phyloP scores from a whole-genome alignment of 2,797 vertebrate genomes.

The Acrocephalus scirpaceus region DNA sequence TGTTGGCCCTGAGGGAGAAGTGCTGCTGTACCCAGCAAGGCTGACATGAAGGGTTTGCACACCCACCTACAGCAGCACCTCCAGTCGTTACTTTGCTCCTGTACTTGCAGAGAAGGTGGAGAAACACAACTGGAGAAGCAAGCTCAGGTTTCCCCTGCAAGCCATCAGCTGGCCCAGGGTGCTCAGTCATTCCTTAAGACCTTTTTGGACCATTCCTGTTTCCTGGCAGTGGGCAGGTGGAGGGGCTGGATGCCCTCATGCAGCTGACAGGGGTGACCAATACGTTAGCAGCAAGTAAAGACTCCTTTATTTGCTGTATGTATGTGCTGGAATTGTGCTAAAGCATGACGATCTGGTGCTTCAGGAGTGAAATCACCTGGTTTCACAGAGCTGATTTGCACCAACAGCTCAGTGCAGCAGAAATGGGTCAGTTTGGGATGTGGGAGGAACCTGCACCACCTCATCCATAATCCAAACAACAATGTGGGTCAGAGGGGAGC shows the following conservation, averaged over 20 bases:
- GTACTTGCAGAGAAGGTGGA: background rate
- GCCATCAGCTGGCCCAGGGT: background rate
- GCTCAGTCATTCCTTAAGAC: background rate
- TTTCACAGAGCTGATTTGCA: background rate
- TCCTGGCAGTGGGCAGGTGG: background rate
- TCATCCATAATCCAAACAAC: background rate
- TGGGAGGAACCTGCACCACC: background rate
- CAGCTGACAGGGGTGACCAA: rapidly evolving
- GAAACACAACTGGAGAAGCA: background rate
- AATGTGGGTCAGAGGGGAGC: rapidly evolving
- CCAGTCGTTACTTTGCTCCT: background rate
- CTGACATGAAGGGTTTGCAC: rapidly evolving
- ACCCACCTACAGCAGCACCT: rapidly evolving
- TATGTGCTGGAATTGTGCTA: rapidly evolving
- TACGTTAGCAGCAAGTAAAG: background rate
- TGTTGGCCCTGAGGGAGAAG: background rate
- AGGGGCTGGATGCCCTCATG: background rate
- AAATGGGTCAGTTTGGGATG: rapidly evolving
- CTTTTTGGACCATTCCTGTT: background rate
- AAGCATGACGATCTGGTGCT: background rate
- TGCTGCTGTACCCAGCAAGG: rapidly evolving
- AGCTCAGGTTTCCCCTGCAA: background rate
- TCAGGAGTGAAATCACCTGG: rapidly evolving
- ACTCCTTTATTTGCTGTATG: too few relatives aligned
- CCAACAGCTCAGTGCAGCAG: background rate